Percentiles rank a stretch among this genome's conserved stretches.
Evolutionary conservation across 1,140 invertebrate genomes (phyloP).

Genomic region (Apis laboriosa): DNA sequence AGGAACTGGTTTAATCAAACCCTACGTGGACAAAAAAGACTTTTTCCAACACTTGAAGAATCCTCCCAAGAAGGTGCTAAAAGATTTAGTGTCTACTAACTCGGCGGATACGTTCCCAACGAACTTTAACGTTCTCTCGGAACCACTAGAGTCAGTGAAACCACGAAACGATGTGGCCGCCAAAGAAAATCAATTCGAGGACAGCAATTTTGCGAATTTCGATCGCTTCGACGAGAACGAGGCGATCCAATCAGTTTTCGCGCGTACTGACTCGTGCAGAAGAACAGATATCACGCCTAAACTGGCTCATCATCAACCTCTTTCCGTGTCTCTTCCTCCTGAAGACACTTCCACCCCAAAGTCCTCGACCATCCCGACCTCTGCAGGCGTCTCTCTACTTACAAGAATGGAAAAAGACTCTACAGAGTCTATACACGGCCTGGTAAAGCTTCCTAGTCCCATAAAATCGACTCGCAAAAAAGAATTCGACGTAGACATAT

Average conservation of each 20-base stretch:
- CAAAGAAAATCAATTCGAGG: slow-evolving; percentile 68
- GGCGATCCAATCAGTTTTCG: slow-evolving; percentile 20
- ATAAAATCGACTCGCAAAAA: slow-evolving; percentile 71
- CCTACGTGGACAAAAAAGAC: slow-evolving; percentile 96
- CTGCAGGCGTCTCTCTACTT: slow-evolving; percentile 16
- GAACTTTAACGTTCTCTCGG: slow-evolving; percentile 70
- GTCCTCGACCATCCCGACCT: background rate
- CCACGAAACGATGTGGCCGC: slow-evolving; percentile 52
- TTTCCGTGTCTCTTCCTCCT: slow-evolving; percentile 86
- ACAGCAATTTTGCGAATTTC: slow-evolving; percentile 77
- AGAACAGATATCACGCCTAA: slow-evolving; percentile 60
- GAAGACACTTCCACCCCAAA: slow-evolving; percentile 78
- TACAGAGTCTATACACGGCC: slow-evolving; percentile 52
- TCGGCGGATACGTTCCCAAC: slow-evolving; percentile 75
- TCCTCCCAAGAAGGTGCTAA: slow-evolving; percentile 93
- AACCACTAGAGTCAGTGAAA: slow-evolving; percentile 68
- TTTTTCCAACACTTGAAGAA: slow-evolving; percentile 97
- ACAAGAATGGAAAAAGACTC: slow-evolving; percentile 54
- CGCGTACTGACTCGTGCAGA: slow-evolving; percentile 35
- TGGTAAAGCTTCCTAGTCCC: slow-evolving; percentile 76
- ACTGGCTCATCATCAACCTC: slow-evolving; percentile 81
- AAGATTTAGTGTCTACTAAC: slow-evolving; percentile 86
- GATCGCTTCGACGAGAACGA: slow-evolving; percentile 76
- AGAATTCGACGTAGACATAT: slow-evolving; percentile 71
- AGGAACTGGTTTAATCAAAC: slow-evolving; percentile 92